Base-by-base conservation (phyloP, 2,797 vertebrate genomes). In the Gephyroberyx darwinii region DNA sequence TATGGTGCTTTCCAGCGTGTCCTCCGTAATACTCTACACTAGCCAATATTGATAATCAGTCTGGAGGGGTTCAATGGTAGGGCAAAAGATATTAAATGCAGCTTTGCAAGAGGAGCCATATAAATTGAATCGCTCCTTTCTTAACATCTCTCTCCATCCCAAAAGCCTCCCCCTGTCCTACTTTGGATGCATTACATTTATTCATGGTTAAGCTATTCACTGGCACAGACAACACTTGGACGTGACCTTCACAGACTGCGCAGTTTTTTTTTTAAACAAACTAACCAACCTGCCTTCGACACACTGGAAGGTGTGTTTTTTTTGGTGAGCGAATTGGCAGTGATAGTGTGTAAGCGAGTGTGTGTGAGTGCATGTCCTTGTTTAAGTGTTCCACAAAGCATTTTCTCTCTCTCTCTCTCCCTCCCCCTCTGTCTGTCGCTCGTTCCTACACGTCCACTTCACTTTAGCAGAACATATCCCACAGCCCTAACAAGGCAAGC, bases 21-120 rank as follows among this genome's bases (percentile, higher is more conserved):
- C 54, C 54, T 35, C 50, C 8, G 22, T 16, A 73, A 58, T 67
- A 43, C 35, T 60, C 22, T 62, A 69, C 69, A 60, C 61, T 55
- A 75, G 64, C 50, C 45, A 43, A 54, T 60, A 74, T 43, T 78
- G 65, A 82, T 85, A 80, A 86, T 62, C 50, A 22, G 58, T n/a
- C 26, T 67, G 8, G 48, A 82, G 48, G 61, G 63, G 77, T 86
- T 90, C 76, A 84, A 55, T 54, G 41, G 41, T 41, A 79, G 76
- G 77, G 47, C 56, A 84, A 35, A 16, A 76, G 33, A 71, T 71
- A 47, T 74, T 71, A 64, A 84, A 57, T 64, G 30, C 14, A 71
- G 14, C 33, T 57, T 14, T 48, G 50, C 9, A 72, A 31, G 0
- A 56, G 65, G 14, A 57, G 62, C 35, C 53, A 63, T 74, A 52